phyloP scores from a whole-genome alignment of 1,140 invertebrate species.

The Atta cephalotes region DNA sequence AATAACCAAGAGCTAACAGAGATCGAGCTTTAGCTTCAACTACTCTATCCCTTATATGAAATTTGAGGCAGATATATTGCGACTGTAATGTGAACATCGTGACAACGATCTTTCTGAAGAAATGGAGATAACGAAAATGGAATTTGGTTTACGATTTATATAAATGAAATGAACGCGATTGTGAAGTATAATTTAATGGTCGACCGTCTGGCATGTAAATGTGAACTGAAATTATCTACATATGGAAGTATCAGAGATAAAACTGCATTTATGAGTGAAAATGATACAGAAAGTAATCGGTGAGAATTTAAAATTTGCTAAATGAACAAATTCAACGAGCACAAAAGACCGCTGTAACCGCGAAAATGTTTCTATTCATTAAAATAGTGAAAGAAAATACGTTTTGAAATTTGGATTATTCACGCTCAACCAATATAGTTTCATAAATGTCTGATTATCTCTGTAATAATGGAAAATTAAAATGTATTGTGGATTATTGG shows the following conservation, averaged over 20 bases:
- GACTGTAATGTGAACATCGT: not conserved
- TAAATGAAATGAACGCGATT: not conserved
- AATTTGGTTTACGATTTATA: not conserved
- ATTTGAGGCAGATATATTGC: conserved; percentile 25
- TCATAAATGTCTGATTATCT: not conserved
- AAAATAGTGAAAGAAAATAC: not conserved
- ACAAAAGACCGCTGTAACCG: not conserved
- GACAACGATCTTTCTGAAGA: not conserved
- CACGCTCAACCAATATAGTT: not conserved
- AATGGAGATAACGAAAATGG: not conserved
- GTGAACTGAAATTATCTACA: not conserved
- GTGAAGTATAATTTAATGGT: conserved; percentile 3
- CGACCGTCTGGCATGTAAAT: not conserved
- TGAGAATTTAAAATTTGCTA: not conserved
- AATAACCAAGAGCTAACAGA: conserved; percentile 8
- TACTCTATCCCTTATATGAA: not conserved
- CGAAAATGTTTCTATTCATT: not conserved
- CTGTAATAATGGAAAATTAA: not conserved
- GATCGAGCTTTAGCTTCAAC: not conserved
- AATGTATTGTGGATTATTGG: not conserved
- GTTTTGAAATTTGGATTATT: not conserved
- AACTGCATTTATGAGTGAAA: conserved; percentile 13
- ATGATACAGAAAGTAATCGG: not conserved
- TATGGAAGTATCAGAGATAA: not conserved
- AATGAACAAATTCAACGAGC: not conserved